Percentiles rank a stretch among this genome's conserved stretches.
Conservation (phyloP, 2,888 invertebrate genomes). For the Scaptomyza reducta region DNA sequence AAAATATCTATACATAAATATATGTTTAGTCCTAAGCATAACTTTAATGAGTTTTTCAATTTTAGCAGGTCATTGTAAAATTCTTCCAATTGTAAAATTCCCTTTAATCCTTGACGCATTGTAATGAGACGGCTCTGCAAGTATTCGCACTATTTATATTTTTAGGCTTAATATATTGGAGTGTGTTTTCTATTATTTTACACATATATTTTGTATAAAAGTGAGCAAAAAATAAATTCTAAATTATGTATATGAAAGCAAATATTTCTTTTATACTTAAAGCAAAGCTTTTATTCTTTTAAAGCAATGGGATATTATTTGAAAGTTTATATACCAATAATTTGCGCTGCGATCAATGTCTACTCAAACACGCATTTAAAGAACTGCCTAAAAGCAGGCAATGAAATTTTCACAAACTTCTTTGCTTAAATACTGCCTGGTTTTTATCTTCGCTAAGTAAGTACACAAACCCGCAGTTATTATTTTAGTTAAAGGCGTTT, state of each 20-base stretch:
- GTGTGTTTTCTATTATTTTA: conserved; percentile 29
- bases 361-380: no score
- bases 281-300: background rate
- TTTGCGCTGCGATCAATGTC: no score
- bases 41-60: conserved; percentile 11
- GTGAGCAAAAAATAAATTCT: conserved; percentile 56
- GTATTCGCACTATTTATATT: conserved; percentile 27
- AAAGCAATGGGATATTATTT: background rate
- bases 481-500: no score
- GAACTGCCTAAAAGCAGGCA: conserved; percentile 35
- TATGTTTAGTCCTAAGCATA: conserved; percentile 25
- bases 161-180: conserved; percentile 31
- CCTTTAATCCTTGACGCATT: conserved; percentile 8
- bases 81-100: conserved; percentile 30
- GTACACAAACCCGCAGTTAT: background rate
- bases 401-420: background rate
- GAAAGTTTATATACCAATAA: no score
- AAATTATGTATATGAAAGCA: conserved; percentile 50
- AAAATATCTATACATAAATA: conserved; percentile 41
- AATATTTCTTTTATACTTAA: background rate
- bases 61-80: conserved; percentile 39
- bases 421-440: background rate
- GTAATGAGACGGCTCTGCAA: conserved; percentile 8
- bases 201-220: conserved; percentile 58
- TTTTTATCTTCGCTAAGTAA: conserved; percentile 34